These are phyloP conservation scores for Oncopeltus fasciatus DNA, from an alignment of 1,140 invertebrate genomes.

Conservation along the genomic window DNA sequence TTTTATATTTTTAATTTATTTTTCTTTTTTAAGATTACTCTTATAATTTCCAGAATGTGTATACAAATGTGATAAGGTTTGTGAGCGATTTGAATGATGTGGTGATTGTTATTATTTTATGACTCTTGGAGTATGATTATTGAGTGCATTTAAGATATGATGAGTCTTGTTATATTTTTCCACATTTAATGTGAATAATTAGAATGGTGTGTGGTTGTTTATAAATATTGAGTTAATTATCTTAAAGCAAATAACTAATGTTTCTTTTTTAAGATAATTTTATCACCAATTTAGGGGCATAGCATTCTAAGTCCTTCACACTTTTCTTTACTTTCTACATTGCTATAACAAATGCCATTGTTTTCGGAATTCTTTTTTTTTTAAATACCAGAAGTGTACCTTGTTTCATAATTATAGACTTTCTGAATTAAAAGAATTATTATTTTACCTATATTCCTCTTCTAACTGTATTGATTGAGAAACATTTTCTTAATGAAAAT, in stretches of 20 bases:
- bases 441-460: background rate
- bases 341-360: background rate
- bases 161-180: conserved; percentile 4
- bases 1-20: no score
- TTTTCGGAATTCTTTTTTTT: background rate
- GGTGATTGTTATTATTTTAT: no score
- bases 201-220: conserved; percentile 4
- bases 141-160: no score
- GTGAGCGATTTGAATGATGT: background rate
- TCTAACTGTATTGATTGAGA: background rate
- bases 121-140: no score
- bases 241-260: background rate
- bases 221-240: background rate
- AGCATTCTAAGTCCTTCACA: background rate
- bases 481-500: background rate
- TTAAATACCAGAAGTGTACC: background rate
- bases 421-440: background rate
- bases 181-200: background rate
- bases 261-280: background rate
- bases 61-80: background rate
- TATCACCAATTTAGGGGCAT: background rate
- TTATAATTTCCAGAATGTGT: background rate
- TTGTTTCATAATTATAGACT: background rate
- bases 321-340: background rate
- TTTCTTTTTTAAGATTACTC: no score